Conservation (phyloP, 2,888 invertebrate genomes). For the Xanthorhoe designata region DNA sequence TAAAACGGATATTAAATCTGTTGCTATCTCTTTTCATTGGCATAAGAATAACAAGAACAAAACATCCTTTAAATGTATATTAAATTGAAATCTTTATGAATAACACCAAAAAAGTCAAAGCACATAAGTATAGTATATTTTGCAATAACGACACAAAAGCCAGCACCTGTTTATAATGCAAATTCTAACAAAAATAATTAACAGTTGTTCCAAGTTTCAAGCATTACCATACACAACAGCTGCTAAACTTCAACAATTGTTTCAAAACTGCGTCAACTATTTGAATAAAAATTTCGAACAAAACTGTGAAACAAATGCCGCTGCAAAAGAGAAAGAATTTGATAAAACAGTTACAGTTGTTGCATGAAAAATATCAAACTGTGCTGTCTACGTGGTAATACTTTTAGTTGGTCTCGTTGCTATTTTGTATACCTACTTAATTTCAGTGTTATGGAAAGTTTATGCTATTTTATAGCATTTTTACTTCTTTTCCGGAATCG, state of each 20-base stretch:
- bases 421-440: slow-evolving; percentile 4
- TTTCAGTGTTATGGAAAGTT: slow-evolving; percentile 15
- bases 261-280: slow-evolving; percentile 42
- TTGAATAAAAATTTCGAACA: slow-evolving; percentile 34
- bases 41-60: no score
- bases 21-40: no score
- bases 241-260: slow-evolving; percentile 38
- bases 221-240: slow-evolving; percentile 34
- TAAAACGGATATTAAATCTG: no score
- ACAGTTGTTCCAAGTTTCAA: slow-evolving; percentile 26
- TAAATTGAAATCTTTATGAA: no score
- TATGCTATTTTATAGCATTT: slow-evolving; percentile 11
- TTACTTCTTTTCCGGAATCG: not conserved
- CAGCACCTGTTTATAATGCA: slow-evolving; percentile 16
- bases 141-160: not conserved
- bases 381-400: slow-evolving; percentile 25
- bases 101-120: no score
- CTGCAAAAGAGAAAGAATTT: slow-evolving; percentile 32
- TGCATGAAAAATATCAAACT: slow-evolving; percentile 39
- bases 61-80: no score
- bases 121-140: not conserved
- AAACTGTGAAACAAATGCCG: slow-evolving; percentile 22
- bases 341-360: slow-evolving; percentile 37
- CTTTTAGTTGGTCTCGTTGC: slow-evolving; percentile 15
- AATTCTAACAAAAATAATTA: slow-evolving; percentile 23